phyloP scores from a whole-genome alignment of 2,113 vertebrate genomes.

The Pangasianodon hypophthalmus region DNA sequence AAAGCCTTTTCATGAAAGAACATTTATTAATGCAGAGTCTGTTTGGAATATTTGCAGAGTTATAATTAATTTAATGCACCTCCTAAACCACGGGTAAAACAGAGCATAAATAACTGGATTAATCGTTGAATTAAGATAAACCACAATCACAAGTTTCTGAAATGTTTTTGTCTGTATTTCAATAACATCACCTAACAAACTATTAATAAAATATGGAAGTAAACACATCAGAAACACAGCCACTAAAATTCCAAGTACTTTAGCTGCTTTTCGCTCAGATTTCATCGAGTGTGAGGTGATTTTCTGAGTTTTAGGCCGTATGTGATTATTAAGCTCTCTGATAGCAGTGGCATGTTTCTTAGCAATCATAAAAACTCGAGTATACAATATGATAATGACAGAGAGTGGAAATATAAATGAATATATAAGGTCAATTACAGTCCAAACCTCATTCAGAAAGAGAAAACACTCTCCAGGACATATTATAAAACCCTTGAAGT shows the following conservation, averaged over 20 bases:
- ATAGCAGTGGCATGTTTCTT: slow-evolving; percentile 59
- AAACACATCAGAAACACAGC: too few species aligned
- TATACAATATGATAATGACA: neutral
- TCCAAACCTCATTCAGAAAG: neutral
- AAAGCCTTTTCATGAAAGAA: too few species aligned
- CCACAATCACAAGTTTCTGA: too few species aligned
- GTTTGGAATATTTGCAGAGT: too few species aligned
- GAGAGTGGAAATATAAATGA: neutral
- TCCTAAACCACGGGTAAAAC: too few species aligned
- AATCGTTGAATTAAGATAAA: too few species aligned
- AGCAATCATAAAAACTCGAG: slow-evolving; percentile 23
- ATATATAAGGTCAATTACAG: neutral
- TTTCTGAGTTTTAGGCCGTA: neutral
- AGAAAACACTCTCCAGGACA: neutral
- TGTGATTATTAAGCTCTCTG: slow-evolving; percentile 7
- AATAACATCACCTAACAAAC: neutral
- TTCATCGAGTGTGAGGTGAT: neutral
- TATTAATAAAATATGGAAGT: neutral
- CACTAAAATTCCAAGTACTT: too few species aligned
- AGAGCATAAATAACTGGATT: too few species aligned
- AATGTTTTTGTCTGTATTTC: neutral
- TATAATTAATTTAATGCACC: too few species aligned
- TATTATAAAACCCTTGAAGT: neutral
- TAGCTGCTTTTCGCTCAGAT: neutral
- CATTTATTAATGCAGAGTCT: too few species aligned